These are phyloP conservation scores for Galagoides demidoff DNA, from an alignment of 2,797 vertebrate species.

Conservation along the genomic window DNA sequence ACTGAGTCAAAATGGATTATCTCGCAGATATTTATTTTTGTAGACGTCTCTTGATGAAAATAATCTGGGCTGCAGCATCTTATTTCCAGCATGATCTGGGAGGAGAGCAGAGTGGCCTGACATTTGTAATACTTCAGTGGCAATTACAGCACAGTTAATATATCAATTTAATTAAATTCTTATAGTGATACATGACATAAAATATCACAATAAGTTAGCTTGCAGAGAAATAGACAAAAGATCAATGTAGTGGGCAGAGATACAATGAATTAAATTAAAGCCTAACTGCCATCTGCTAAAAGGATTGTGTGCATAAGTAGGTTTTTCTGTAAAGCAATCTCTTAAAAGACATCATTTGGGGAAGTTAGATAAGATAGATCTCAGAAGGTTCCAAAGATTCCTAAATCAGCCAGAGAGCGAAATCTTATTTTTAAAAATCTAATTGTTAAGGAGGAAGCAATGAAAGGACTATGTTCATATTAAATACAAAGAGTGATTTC, in stretches of 20 bases:
- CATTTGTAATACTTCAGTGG: constrained; percentile 84
- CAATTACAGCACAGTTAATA: constrained; percentile 85
- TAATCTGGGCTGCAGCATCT: constrained; percentile 65
- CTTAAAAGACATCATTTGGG: constrained; percentile 46
- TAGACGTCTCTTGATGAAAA: constrained; percentile 59
- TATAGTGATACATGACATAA: constrained; percentile 82
- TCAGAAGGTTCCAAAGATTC: not conserved
- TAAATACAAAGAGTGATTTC: constrained; percentile 25
- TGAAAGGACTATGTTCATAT: not conserved
- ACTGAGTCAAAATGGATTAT: not conserved
- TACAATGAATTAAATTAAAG: constrained; percentile 78
- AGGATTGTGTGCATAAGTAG: constrained; percentile 46
- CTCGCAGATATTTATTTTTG: not conserved
- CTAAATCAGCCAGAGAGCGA: not conserved
- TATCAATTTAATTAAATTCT: constrained; percentile 88
- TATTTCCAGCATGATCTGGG: constrained; percentile 78
- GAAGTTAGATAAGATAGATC: not conserved
- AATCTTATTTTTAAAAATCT: constrained; percentile 13
- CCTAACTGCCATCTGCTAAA: constrained; percentile 64
- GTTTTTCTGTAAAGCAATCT: constrained; percentile 37
- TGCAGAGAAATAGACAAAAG: constrained; percentile 81
- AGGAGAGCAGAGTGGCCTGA: constrained; percentile 74
- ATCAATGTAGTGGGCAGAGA: constrained; percentile 77
- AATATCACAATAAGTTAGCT: constrained; percentile 84
- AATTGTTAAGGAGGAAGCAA: constrained; percentile 29